Evolutionary conservation across 2,113 vertebrate species (phyloP), one percentile per base, ranked within the genome.

Genomic region (Takifugu bimaculatus): DNA sequence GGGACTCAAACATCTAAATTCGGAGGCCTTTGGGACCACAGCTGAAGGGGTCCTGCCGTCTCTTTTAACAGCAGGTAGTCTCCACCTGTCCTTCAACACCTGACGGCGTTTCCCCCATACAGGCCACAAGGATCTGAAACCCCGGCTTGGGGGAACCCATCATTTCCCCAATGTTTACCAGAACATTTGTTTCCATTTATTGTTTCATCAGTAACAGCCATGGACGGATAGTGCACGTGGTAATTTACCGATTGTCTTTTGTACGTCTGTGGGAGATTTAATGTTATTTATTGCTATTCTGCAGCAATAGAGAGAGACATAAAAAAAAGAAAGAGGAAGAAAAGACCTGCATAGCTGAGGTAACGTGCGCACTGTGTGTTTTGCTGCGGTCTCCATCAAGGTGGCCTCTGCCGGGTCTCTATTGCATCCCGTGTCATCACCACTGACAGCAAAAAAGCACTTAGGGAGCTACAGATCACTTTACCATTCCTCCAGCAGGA

Each of bases 21-120:
- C 74, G 76, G 77, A 75, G 77, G 77, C 57, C 74, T 26, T 26
- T 57, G 72, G 65, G 69, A 54, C 72, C 54, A 3, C 3, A 52
- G 64, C 77, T 76, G 77, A 72, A 85, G 69, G 78, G 71, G 54
- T 68, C 77, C 63, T 54, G 61, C 78, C 83, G 85, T 89, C 87
- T 87, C 79, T 85, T 88, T 82, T 79, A 89, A 88, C 81, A 87
- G 82, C 87, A 87, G 85, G 82, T 87, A 86, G 82, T 78, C 75
- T 74, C 80, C 68, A 72, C 55, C 73, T 64, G 73, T 79, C 70
- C 85, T 83, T 56, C 57, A 64, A 48, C 75, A 65, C 14, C 6
- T n/a, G 15, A n/a, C 0, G 45, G 12, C 5, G 45, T 10, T 72
- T 84, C 85, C 83, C 88, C 86, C 81, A 88, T 79, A 79, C 79